Percentiles rank a stretch among this genome's conserved stretches.
Evolutionary conservation across 1,140 invertebrate genomes (phyloP).

Genomic region (Belonocnema kinseyi): DNA sequence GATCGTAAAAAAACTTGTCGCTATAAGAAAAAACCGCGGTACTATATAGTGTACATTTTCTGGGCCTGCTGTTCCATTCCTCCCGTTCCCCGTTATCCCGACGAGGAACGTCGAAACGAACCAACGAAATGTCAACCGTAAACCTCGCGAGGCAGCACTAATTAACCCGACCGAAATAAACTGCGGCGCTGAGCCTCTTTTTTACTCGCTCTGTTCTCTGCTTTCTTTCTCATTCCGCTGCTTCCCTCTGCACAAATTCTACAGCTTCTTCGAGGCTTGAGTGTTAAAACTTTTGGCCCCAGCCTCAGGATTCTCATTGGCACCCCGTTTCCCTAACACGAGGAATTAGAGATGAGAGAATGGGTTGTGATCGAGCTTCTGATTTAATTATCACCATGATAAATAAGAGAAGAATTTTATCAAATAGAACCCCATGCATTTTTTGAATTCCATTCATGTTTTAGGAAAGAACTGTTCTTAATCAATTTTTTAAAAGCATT

Average conservation of each 20-base stretch:
- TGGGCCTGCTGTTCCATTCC: constrained; percentile 51
- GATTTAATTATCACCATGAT: constrained; percentile 3
- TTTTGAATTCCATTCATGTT: background rate
- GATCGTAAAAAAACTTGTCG: constrained; percentile 10
- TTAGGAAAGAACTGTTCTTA: too few relatives aligned
- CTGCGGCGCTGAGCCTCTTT: constrained; percentile 62
- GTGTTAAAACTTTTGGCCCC: background rate
- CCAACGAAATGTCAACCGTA: constrained; percentile 75
- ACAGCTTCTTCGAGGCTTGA: constrained; percentile 1
- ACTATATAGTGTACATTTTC: background rate
- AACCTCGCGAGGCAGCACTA: constrained; percentile 75
- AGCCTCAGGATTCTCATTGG: constrained; percentile 5
- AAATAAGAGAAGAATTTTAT: constrained; percentile 14
- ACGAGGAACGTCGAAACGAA: constrained; percentile 62
- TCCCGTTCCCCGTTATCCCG: constrained; percentile 49
- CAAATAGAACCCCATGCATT: background rate
- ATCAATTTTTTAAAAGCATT: too few relatives aligned
- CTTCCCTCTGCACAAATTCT: constrained; percentile 2
- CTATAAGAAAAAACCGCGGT: background rate
- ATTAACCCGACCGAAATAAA: constrained; percentile 76
- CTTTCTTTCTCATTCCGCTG: constrained; percentile 32
- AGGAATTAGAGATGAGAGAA: background rate
- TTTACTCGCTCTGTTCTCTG: constrained; percentile 52
- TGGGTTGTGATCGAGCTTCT: constrained; percentile 12
- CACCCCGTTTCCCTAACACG: background rate